Evolutionary conservation across 2,888 invertebrate genomes (phyloP).

Genomic region (Drosophila imparisetae): DNA sequence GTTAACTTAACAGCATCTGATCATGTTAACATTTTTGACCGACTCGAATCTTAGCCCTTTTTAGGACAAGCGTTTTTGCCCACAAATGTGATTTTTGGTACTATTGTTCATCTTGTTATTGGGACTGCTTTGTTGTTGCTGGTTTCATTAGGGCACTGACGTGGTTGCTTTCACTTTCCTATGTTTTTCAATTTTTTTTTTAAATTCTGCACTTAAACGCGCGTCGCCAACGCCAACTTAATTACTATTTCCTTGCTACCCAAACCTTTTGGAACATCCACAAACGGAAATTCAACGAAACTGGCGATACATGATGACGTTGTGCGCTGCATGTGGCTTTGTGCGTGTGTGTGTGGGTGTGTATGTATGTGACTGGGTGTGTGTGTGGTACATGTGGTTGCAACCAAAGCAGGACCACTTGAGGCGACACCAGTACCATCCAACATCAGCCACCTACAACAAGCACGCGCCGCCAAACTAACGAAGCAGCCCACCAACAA

Average conservation of each 20-base stretch:
- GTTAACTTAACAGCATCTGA: background rate
- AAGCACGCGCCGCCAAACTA: conserved; percentile 66
- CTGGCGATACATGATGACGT: conserved; percentile 42
- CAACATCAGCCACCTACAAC: conserved; percentile 37
- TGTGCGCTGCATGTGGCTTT: conserved; percentile 8
- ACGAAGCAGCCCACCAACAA: conserved; percentile 75
- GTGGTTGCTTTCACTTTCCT: conserved; percentile 12
- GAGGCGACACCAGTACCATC: conserved; percentile 71
- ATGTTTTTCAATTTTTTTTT: conserved; percentile 20
- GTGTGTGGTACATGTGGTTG: conserved; percentile 55
- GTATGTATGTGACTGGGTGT: conserved; percentile 15
- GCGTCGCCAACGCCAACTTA: conserved; percentile 73
- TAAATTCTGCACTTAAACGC: conserved; percentile 49
- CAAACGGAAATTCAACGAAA: conserved; percentile 22
- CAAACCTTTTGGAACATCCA: conserved; percentile 3
- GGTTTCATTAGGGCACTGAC: conserved; percentile 48
- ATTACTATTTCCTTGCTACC: conserved; percentile 71
- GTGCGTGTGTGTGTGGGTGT: conserved; percentile 16
- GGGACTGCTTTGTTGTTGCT: conserved; percentile 21
- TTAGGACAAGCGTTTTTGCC: background rate
- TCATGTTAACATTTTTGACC: background rate
- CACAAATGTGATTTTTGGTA: background rate
- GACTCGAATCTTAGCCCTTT: no score
- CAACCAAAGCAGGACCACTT: conserved; percentile 82
- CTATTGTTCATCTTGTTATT: background rate